A percentile compares a stretch with the other conserved stretches of the same genome.
These are phyloP conservation scores for Synergus itoensis DNA, from an alignment of 2,888 invertebrate genomes.

Conservation along the genomic window DNA sequence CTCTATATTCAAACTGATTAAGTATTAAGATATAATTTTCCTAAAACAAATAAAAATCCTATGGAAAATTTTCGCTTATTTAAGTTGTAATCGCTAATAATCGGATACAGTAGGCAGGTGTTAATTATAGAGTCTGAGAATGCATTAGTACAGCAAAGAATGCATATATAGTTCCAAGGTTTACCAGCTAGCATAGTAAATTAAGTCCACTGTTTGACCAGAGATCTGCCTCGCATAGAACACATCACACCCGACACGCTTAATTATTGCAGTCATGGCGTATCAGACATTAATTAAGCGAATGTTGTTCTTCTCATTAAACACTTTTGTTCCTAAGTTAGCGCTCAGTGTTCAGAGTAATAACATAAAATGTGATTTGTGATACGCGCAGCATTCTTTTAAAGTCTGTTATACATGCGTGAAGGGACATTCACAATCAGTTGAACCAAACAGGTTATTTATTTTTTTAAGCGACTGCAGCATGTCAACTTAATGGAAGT, in stretches of 20 bases:
- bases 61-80: not conserved
- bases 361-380: not conserved
- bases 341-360: not conserved
- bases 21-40: too few species aligned
- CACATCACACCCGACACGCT: not conserved
- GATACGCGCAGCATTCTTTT: not conserved
- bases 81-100: not conserved
- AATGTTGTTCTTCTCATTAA: not conserved
- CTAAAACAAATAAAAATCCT: not conserved
- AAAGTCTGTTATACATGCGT: not conserved
- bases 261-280: constrained; percentile 11
- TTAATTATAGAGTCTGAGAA: not conserved
- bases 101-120: not conserved
- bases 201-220: constrained; percentile 2
- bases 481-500: not conserved
- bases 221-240: not conserved
- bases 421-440: too few species aligned
- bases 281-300: not conserved
- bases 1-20: not conserved
- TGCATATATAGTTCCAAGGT: not conserved
- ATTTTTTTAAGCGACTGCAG: not conserved
- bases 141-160: not conserved
- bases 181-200: not conserved
- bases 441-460: too few species aligned
- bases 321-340: not conserved